phyloP scores from a whole-genome alignment of 2,888 invertebrate genomes.

The Sturmia bella region DNA sequence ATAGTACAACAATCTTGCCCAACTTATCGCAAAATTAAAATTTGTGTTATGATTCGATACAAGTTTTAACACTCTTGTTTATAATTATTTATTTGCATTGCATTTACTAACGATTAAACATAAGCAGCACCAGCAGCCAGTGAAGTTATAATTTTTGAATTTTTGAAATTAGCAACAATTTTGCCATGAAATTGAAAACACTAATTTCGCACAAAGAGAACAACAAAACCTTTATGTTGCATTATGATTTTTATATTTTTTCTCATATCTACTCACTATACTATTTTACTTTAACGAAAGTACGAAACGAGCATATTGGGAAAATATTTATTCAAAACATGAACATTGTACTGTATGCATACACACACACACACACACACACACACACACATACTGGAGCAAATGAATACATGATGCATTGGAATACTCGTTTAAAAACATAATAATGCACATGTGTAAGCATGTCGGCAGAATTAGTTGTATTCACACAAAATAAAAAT shows the following conservation, averaged over 20 bases:
- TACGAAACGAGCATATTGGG: conserved; percentile 25
- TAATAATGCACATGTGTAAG: neutral
- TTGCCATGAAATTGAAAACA: conserved; percentile 6
- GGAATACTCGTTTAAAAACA: too few species aligned
- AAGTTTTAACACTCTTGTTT: neutral
- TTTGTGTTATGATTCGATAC: neutral
- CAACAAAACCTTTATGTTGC: conserved; percentile 1
- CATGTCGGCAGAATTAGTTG: conserved; percentile 17
- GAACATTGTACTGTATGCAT: neutral
- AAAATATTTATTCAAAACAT: conserved; percentile 42
- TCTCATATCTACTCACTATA: neutral
- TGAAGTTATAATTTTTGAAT: conserved; percentile 21
- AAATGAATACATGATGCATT: neutral
- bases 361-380: neutral
- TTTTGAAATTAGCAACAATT: conserved; percentile 24
- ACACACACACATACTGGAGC: neutral
- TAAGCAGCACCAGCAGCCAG: neutral
- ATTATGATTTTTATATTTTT: neutral
- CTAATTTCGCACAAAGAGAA: conserved; percentile 10
- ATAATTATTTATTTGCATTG: conserved; percentile 10
- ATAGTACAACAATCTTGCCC: too few species aligned
- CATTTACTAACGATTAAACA: conserved; percentile 4
- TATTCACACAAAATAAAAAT: neutral
- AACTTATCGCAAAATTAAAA: neutral
- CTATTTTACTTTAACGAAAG: neutral